Evolutionary conservation across 2,797 vertebrate species (phyloP), one percentile per base, ranked within the genome.

Genomic region (Esox lucius): DNA sequence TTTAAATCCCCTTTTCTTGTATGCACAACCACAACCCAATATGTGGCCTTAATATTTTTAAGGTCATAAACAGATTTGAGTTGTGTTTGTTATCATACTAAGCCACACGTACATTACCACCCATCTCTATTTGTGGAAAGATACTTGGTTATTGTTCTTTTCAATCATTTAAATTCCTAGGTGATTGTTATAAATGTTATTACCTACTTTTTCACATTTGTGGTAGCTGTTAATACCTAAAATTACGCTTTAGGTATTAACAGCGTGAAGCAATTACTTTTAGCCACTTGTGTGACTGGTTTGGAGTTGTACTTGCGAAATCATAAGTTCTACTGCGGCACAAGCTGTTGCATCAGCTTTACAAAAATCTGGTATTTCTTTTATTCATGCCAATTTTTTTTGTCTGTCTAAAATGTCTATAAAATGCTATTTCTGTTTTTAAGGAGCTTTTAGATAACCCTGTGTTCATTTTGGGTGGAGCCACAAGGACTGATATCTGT

Each of bases 401-500:
- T 1, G 56, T 68, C 19, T 42, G 70, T 35, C 3, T 59, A 4
- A 61, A 48, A n/a, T 46, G 53, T 61, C 11, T 61, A 22, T 61
- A 46, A 48, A 22, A 33, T 26, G 19, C 15, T n/a, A 16, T 62
- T 4, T 19, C 22, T 42, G 80, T 24, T 82, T 66, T 83, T 80
- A 83, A 98, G 96, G 95, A 96, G 75, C 89, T 98, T 81, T 85
- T 90, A 4, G 84, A 75, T 12, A 89, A 90, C 48, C 96, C 96
- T 66, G 89, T 95, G 72, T 97, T 98, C 83, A 95, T 97, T 0
- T 81, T 93, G 80, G 92, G 93, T 0, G 96, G 94, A 33, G 90
- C 96, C 73, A 95, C 93, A n/a, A 92, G 95, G 35, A 98, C 96
- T 0, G 96, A 97, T 74, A 94, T 97, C 88, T 96, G 95, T 81